A percentile compares a stretch with the other conserved stretches of the same genome.
Conservation (phyloP, 2,113 vertebrate genomes). For the Lasiurus cinereus region DNA sequence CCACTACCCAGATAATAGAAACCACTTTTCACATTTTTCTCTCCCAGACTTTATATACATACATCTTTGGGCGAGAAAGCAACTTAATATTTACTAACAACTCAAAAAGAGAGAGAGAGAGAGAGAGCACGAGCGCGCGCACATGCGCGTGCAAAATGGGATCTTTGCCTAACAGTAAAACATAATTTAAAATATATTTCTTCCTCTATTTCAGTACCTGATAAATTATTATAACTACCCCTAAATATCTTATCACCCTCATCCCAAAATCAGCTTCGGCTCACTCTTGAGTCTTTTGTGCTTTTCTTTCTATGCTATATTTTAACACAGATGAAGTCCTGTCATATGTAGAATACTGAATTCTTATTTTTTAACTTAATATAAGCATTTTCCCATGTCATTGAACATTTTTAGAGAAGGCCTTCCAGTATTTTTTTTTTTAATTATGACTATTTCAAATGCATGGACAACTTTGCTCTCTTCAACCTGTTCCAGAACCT, state of each 20-base stretch:
- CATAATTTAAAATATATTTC: background rate
- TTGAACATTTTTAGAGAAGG: slow-evolving; percentile 30
- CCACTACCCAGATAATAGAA: background rate
- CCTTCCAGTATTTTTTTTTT: background rate
- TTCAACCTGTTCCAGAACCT: slow-evolving; percentile 29
- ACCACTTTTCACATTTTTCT: background rate
- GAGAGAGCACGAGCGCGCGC: background rate
- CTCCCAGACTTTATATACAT: background rate
- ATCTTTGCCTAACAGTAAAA: background rate
- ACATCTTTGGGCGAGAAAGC: background rate
- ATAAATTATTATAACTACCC: background rate
- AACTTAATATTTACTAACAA: slow-evolving; percentile 33
- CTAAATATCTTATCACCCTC: background rate
- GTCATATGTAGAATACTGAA: slow-evolving; percentile 52
- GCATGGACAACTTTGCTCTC: background rate
- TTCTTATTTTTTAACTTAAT: slow-evolving; percentile 60
- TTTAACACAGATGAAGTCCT: slow-evolving; percentile 37
- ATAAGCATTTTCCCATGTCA: background rate
- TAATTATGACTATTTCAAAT: slow-evolving; percentile 7
- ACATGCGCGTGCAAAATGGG: background rate
- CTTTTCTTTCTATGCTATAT: slow-evolving; percentile 3
- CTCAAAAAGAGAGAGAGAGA: background rate
- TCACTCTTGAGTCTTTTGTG: background rate
- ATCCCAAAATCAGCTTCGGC: slow-evolving; percentile 8
- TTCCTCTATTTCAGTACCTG: background rate